phyloP scores from a whole-genome alignment of 2,888 invertebrate species.

The Napeogenes sylphis region DNA sequence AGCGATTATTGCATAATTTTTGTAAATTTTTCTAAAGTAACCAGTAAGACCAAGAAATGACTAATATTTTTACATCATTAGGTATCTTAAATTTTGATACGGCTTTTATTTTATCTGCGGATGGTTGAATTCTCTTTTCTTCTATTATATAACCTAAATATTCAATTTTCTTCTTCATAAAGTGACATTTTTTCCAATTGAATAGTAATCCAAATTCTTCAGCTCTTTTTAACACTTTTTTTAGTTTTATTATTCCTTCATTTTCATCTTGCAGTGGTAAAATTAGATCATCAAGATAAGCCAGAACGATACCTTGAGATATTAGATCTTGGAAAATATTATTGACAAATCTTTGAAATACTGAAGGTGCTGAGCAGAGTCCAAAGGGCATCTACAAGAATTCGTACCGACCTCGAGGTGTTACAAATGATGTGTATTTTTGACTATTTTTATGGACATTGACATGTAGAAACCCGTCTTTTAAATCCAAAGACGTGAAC shows the following conservation, averaged over 20 bases:
- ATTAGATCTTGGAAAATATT: too few relatives aligned
- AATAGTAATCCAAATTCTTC: constrained; percentile 28
- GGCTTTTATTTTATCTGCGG: constrained; percentile 29
- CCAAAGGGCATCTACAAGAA: constrained; percentile 41
- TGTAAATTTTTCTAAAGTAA: constrained; percentile 36
- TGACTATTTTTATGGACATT: constrained; percentile 33
- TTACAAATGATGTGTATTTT: constrained; percentile 50
- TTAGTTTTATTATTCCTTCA: constrained; percentile 27
- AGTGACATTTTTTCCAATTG: too few relatives aligned
- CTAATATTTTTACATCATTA: constrained; percentile 24
- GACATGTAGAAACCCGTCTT: constrained; percentile 50
- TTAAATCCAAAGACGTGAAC: constrained; percentile 38
- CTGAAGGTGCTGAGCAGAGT: too few relatives aligned
- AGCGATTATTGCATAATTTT: constrained; percentile 34
- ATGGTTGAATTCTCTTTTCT: constrained; percentile 19
- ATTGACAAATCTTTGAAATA: too few relatives aligned
- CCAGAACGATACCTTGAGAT: too few relatives aligned
- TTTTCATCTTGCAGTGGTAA: too few relatives aligned
- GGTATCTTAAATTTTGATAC: constrained; percentile 30
- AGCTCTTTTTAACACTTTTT: constrained; percentile 22
- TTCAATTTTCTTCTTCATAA: too few relatives aligned
- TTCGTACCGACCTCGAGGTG: constrained; percentile 47
- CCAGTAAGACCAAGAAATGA: constrained; percentile 32
- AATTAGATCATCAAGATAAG: too few relatives aligned
- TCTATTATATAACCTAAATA: constrained; percentile 21